These are phyloP conservation scores for Sebastes nivosus DNA, from an alignment of 2,797 vertebrate genomes.

Conservation along the genomic window DNA sequence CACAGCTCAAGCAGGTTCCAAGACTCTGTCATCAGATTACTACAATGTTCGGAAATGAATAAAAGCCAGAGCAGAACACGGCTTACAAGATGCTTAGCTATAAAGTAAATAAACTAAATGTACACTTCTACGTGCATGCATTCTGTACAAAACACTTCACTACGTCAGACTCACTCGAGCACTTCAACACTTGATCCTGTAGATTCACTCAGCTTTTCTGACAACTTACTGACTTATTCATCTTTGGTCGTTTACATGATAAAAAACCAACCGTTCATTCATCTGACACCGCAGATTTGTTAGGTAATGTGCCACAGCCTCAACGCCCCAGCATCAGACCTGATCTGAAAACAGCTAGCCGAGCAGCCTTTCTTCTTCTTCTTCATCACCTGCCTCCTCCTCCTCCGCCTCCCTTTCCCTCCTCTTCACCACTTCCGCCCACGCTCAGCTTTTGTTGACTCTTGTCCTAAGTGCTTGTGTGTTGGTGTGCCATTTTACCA, in stretches of 20 bases:
- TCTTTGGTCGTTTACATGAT: constrained; percentile 23
- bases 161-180: neutral
- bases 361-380: constrained; percentile 54
- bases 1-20: too few relatives aligned
- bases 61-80: too few relatives aligned
- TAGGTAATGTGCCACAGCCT: constrained; percentile 43
- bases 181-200: neutral
- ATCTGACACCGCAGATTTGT: constrained; percentile 16
- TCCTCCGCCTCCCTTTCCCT: constrained; percentile 37
- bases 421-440: constrained; percentile 67
- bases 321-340: constrained; percentile 37
- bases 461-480: constrained; percentile 55
- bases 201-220: neutral
- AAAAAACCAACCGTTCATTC: constrained; percentile 17
- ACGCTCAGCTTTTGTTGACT: constrained; percentile 68
- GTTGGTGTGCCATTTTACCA: constrained; percentile 47
- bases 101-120: too few relatives aligned
- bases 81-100: too few relatives aligned
- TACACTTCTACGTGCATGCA: neutral
- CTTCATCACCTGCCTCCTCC: constrained; percentile 61
- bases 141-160: neutral
- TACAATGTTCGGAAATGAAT: too few relatives aligned
- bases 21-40: too few relatives aligned
- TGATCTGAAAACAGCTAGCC: constrained; percentile 44
- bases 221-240: constrained; percentile 24